Base-by-base conservation (phyloP, 2,113 vertebrate genomes). In the Oncorhynchus masou region DNA sequence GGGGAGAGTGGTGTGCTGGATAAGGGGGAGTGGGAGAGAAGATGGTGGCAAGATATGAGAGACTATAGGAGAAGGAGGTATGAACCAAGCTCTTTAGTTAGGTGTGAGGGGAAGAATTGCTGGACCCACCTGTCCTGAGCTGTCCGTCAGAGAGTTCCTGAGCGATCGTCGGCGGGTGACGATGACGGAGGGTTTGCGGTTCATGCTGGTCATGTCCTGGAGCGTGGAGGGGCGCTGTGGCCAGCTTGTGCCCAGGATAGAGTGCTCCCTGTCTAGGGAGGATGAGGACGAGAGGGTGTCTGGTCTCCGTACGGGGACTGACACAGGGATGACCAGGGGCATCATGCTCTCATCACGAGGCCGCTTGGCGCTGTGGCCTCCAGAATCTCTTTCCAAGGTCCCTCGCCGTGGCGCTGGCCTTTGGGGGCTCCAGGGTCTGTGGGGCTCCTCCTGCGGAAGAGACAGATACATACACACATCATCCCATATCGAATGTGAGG, bases 261-360 rank as follows among this genome's bases (percentile, higher is more conserved):
- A 86, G n/a, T 90, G 90, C 0, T 94, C 95, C 12, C 91, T 88
- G 71, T 91, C 93, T 0, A 90, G 85, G 65, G 90, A 93, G 0
- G 91, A 83, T 3, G 91, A 87, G 11, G 90, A 85, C 59, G 90
- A 93, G 0, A 90, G 82, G 2, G 91, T 87, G 12, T 95, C 95
- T 65, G 92, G 89, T 76, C 93, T 90, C 79, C 92, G 94, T 74
- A 99, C 98, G 1, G 98, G 98, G 69, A 99, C 98, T 1, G 98
- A 99, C 57, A 99, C 98, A 0, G 98, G 98, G 90, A 99, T 99
- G 83, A 99, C 95, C 54, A 99, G 95, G 2, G 98, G 98, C 15
- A 94, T 81, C 1, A 99, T 92, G 72, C 91, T 94, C 75, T 98
- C 97, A 29, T 97, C 96, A 24, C 95, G 91, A 0, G 88, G 71